Conservation (phyloP, 2,113 vertebrate genomes). For the Nyctereutes procyonoides region DNA sequence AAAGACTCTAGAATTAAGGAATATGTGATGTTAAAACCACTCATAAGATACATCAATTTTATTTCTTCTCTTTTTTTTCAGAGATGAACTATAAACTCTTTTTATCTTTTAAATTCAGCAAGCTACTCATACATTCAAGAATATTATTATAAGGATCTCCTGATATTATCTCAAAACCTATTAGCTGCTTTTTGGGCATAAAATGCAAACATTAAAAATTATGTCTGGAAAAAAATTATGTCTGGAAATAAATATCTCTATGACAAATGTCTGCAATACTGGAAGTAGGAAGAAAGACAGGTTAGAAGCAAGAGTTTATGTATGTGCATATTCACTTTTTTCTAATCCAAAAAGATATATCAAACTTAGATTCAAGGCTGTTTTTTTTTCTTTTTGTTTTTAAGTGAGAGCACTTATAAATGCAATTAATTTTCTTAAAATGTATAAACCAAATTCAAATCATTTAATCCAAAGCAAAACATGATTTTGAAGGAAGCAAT, state of each 20-base stretch:
- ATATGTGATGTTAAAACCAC: background rate
- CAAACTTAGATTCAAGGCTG: background rate
- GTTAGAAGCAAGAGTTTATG: background rate
- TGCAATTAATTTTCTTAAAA: conserved; percentile 39
- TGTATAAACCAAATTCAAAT: background rate
- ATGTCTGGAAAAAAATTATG: conserved; percentile 35
- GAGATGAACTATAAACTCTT: background rate
- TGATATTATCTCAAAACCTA: conserved; percentile 49
- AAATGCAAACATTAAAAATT: conserved; percentile 35
- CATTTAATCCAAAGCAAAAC: conserved; percentile 16
- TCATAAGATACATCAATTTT: background rate
- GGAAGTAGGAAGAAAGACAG: background rate
- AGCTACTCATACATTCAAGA: background rate
- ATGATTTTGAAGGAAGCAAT: background rate
- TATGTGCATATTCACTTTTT: background rate
- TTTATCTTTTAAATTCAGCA: conserved; percentile 50
- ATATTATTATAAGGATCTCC: background rate
- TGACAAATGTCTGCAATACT: background rate
- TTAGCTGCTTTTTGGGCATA: background rate
- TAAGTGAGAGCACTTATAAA: background rate
- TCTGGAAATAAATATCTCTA: conserved; percentile 50
- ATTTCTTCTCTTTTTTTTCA: background rate
- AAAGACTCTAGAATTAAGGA: background rate
- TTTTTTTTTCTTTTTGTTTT: background rate
- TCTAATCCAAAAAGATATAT: background rate